A percentile compares a stretch with the other conserved stretches of the same genome.
These are phyloP conservation scores for Chaetops frenatus DNA, from an alignment of 2,113 vertebrate species.

Conservation along the genomic window DNA sequence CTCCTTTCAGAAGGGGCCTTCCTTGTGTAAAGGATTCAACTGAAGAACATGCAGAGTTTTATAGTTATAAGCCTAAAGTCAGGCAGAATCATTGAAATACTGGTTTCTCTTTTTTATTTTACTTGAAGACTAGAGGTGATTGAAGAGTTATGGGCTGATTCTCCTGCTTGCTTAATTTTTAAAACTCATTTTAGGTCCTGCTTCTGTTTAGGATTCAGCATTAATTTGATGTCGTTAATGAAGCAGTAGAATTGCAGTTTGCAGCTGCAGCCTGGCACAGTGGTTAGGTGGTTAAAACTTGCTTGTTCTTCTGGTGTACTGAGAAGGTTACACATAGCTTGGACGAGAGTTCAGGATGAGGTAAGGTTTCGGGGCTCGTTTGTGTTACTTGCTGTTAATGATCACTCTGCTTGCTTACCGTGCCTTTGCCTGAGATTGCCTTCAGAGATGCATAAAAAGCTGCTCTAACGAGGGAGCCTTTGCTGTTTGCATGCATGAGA, in stretches of 20 bases:
- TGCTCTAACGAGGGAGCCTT: neutral
- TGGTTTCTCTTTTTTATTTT: neutral
- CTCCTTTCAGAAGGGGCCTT: neutral
- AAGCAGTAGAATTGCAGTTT: neutral
- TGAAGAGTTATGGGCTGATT: neutral
- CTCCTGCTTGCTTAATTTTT: neutral
- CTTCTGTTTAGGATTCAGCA: neutral
- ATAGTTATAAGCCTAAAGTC: neutral
- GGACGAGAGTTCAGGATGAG: neutral
- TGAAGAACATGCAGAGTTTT: neutral
- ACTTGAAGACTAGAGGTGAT: neutral
- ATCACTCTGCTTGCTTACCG: neutral
- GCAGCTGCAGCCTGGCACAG: neutral
- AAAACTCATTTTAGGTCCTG: neutral
- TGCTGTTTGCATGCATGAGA: neutral
- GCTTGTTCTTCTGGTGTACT: neutral
- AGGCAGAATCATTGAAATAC: neutral
- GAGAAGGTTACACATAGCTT: neutral
- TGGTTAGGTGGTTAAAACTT: neutral
- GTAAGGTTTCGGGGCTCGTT: neutral
- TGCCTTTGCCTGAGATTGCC: neutral
- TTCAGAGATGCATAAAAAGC: neutral
- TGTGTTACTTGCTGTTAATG: conserved; percentile 1
- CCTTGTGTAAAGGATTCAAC: neutral
- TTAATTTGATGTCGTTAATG: neutral